Base-by-base conservation (phyloP, 2,113 vertebrate genomes). In the Nothocercus julius region DNA sequence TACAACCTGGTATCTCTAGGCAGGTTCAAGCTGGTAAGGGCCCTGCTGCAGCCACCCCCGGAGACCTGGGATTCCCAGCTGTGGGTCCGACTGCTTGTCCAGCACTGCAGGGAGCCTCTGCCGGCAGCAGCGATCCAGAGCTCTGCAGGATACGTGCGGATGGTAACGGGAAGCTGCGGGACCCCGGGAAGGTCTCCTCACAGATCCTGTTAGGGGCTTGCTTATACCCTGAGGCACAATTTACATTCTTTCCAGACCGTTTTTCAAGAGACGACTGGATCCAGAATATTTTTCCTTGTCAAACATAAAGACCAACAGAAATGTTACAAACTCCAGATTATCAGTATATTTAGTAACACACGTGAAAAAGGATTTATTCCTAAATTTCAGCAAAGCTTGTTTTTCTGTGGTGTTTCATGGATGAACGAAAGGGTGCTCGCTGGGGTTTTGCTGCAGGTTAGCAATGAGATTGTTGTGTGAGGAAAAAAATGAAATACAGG, bases 131-230 rank as follows among this genome's bases (percentile, higher is more conserved):
- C 7, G 80, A 20, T 49, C 13, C 15, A 54, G 9, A 9, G 10
- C 45, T 38, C 91, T 75, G 67, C 47, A 27, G 80, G 74, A 93
- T 75, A 62, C 32, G 64, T 47, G 66, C n/a, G 54, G 58, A 75
- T 88, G 87, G n/a, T 44, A 61, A 69, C 13, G 30, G 76, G 73
- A 92, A 72, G 34, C 3, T 30, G 7, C 88, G 66, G 66, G 80
- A 93, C 45, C 30, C 68, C 53, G 63, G 70, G 44, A 86, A 93
- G 16, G 7, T 94, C 69, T 93, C 51, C 73, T 95, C 64, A 82
- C 56, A 61, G 80, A 63, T 91, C 32, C 68, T 59, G 32, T 86
- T 56, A 28, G 7, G 27, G 11, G 25, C 62, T 53, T 78, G 36
- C 64, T 44, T 61, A 61, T 20, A 36, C 38, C 47, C 54, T 24